Evolutionary conservation across 2,888 invertebrate genomes (phyloP).

Genomic region (Aethes cnicana): DNA sequence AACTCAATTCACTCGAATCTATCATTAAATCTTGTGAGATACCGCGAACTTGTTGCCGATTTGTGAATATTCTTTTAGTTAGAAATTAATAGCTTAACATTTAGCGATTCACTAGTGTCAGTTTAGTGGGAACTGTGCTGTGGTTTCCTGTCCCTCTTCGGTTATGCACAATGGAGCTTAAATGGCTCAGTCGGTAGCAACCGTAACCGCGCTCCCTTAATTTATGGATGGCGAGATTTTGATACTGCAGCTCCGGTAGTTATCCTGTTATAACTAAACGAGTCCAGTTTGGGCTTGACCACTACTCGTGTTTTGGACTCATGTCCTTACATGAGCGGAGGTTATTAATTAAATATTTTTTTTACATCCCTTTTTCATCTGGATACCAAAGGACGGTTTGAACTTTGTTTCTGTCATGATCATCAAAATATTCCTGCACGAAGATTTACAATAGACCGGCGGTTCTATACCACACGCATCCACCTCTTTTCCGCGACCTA

Average conservation of each 20-base stretch:
- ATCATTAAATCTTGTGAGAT: conserved; percentile 26
- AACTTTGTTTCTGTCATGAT: too few species aligned
- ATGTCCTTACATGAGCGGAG: not conserved
- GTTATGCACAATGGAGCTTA: conserved; percentile 68
- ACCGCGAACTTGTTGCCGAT: conserved; percentile 15
- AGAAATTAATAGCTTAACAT: conserved; percentile 26
- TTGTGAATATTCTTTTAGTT: not conserved
- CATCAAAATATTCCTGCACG: too few species aligned
- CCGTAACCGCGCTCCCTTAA: conserved; percentile 58
- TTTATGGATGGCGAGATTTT: conserved; percentile 73
- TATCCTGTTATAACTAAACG: conserved; percentile 46
- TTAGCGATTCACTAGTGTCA: conserved; percentile 41
- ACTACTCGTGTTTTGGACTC: conserved; percentile 5
- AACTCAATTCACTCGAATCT: conserved; percentile 56
- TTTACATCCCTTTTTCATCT: too few species aligned
- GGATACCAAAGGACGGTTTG: too few species aligned
- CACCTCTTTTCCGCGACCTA: too few species aligned
- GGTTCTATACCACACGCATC: too few species aligned
- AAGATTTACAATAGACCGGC: too few species aligned
- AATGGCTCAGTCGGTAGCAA: conserved; percentile 55
- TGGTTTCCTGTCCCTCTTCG: conserved; percentile 58
- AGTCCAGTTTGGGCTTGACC: conserved; percentile 34
- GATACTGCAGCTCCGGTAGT: conserved; percentile 48
- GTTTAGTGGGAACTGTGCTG: conserved; percentile 44
- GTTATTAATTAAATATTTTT: not conserved